A percentile compares a stretch with the other conserved stretches of the same genome.
These are phyloP conservation scores for Osmoderma eremita DNA, from an alignment of 2,888 invertebrate species.

Conservation along the genomic window DNA sequence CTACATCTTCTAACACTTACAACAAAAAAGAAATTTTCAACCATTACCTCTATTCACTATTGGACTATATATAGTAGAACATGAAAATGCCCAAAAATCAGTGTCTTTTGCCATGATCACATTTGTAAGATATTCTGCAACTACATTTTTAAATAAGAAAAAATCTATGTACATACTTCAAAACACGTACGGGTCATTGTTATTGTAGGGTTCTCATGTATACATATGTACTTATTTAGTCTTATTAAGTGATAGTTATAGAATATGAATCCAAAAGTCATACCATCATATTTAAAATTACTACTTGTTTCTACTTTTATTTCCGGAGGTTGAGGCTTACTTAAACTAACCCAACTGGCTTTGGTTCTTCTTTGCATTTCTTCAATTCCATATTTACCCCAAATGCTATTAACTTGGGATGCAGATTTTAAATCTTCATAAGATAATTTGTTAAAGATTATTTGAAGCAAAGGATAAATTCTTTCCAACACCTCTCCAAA, in stretches of 20 bases:
- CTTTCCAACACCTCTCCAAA: slow-evolving; percentile 54
- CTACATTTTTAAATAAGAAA: slow-evolving; percentile 13
- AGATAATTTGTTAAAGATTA: slow-evolving; percentile 54
- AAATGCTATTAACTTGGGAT: slow-evolving; percentile 52
- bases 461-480: slow-evolving; percentile 55
- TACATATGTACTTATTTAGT: slow-evolving; percentile 53
- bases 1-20: neutral
- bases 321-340: neutral
- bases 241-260: slow-evolving; percentile 53
- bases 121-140: slow-evolving; percentile 32
- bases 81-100: slow-evolving; percentile 36
- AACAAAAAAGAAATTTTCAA: neutral
- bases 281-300: slow-evolving; percentile 28
- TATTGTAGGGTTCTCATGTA: slow-evolving; percentile 47
- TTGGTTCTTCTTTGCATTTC: slow-evolving; percentile 50
- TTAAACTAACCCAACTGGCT: slow-evolving; percentile 53
- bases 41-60: neutral
- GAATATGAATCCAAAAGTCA: slow-evolving; percentile 47
- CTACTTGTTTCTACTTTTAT: slow-evolving; percentile 6
- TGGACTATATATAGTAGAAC: slow-evolving; percentile 20
- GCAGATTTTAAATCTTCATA: slow-evolving; percentile 53
- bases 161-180: neutral
- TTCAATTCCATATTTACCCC: slow-evolving; percentile 52
- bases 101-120: slow-evolving; percentile 16
- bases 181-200: slow-evolving; percentile 41